Base-by-base conservation (phyloP, 2,888 invertebrate species). In the Agonopterix subpropinquella region DNA sequence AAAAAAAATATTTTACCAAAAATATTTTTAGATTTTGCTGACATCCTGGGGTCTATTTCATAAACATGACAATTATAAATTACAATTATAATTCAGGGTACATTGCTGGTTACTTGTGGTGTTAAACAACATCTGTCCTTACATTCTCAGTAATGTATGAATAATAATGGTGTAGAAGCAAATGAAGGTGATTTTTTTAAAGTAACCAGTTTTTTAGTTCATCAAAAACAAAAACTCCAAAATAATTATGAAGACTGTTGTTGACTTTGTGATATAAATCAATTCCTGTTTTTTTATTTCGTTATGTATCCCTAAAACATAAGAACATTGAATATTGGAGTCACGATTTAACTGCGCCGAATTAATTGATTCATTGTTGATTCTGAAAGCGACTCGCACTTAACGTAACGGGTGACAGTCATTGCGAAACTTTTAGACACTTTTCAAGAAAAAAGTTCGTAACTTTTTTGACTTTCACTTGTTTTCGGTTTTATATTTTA, bases 381-480 rank as follows among this genome's bases (percentile, higher is more conserved):
- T 77, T 73, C 76, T 53, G 53, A 56, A 60, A 67, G 56, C 66
- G 64, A 28, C 44, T 78, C 74, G 62, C 28, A 7, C 28, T 28
- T 28, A 4, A 28, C 65, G 65, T 67, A 72, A 77, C 65, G 64
- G 62, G 66, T 65, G 67, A 70, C 65, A 63, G 64, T 59, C 61
- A 59, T 54, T 57, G 60, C 48, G 49, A 53, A 56, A 57, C 58
- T 11, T 39, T n/a, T 53, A 61, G 59, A 58, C 59, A 53, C 56
- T 66, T 71, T 74, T 67, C 60, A 59, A 11, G 58, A 57, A 18
- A 50, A 53, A 28, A 53, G 46, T 43, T 28, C 4, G 5, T 45
- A 46, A 44, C 52, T 51, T 58, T 57, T 56, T 56, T 56, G 61
- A 64, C 67, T 67, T 67, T 67, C 67, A 59, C 67, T 62, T 28